Evolutionary conservation across 1,140 invertebrate genomes (phyloP).

Genomic region (Eumeta japonica): DNA sequence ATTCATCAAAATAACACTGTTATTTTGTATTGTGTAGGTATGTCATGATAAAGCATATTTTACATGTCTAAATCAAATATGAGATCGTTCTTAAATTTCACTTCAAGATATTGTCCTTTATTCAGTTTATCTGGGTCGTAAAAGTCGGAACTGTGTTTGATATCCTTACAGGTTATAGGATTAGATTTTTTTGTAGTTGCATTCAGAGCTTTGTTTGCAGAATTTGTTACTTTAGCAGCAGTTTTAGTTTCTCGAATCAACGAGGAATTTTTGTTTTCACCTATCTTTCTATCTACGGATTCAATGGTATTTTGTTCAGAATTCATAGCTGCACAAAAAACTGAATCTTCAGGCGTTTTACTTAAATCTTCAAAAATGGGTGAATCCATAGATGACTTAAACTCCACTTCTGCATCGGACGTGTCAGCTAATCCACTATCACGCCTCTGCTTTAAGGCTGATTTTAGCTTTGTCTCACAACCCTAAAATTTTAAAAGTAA

Average conservation of each 20-base stretch:
- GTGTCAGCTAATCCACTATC: constrained; percentile 50
- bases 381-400: no score
- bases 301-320: background rate
- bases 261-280: background rate
- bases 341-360: no score
- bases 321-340: no score
- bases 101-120: constrained; percentile 51
- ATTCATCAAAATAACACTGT: no score
- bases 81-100: constrained; percentile 57
- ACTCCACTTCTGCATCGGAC: constrained; percentile 47
- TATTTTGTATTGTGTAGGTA: no score
- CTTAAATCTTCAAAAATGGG: no score
- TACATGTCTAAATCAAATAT: constrained; percentile 59
- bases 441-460: constrained; percentile 35
- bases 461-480: constrained; percentile 33
- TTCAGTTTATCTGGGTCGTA: constrained; percentile 48
- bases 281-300: background rate
- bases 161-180: constrained; percentile 29
- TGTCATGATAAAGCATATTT: constrained; percentile 21
- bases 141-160: constrained; percentile 41
- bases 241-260: background rate
- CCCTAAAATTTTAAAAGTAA: constrained; percentile 18
- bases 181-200: constrained; percentile 9
- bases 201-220: background rate
- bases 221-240: background rate